These are phyloP conservation scores for Galerucella calmariensis DNA, from an alignment of 2,888 invertebrate species.

Conservation along the genomic window DNA sequence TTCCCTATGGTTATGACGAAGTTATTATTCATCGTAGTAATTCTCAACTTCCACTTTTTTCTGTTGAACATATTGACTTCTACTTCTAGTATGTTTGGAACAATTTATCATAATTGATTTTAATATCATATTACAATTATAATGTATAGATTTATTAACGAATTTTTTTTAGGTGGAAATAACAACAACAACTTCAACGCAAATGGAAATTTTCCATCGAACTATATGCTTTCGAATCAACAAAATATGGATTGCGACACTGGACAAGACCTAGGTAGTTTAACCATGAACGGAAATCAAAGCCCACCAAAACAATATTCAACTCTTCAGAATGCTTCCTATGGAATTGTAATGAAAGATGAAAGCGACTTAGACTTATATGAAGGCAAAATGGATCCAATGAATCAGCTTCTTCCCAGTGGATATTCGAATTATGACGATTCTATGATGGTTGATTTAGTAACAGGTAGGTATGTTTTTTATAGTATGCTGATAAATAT, in stretches of 20 bases:
- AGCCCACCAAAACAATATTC: slow-evolving; percentile 74
- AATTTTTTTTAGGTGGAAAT: slow-evolving; percentile 67
- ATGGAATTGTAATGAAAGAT: slow-evolving; percentile 78
- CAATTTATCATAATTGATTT: too few relatives aligned
- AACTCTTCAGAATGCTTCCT: slow-evolving; percentile 83
- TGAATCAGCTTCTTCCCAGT: slow-evolving; percentile 71
- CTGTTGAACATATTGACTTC: too few relatives aligned
- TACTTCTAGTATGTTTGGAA: too few relatives aligned
- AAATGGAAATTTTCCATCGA: slow-evolving; percentile 72
- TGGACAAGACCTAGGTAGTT: slow-evolving; percentile 70
- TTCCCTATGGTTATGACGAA: too few relatives aligned
- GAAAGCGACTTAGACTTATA: slow-evolving; percentile 80
- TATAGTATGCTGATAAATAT: too few relatives aligned
- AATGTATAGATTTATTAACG: neutral
- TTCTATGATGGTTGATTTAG: slow-evolving; percentile 77
- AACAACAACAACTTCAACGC: slow-evolving; percentile 76
- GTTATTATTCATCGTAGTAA: too few relatives aligned
- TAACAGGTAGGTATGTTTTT: slow-evolving; percentile 14
- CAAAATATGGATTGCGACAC: slow-evolving; percentile 83
- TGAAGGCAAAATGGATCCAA: slow-evolving; percentile 77
- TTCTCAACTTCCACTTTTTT: too few relatives aligned
- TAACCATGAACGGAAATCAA: slow-evolving; percentile 66
- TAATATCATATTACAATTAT: neutral
- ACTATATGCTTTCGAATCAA: slow-evolving; percentile 76
- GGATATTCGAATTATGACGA: slow-evolving; percentile 70